Percentiles rank a stretch among this genome's conserved stretches.
phyloP scores from a whole-genome alignment of 2,113 vertebrate genomes.

The Verasper variegatus region DNA sequence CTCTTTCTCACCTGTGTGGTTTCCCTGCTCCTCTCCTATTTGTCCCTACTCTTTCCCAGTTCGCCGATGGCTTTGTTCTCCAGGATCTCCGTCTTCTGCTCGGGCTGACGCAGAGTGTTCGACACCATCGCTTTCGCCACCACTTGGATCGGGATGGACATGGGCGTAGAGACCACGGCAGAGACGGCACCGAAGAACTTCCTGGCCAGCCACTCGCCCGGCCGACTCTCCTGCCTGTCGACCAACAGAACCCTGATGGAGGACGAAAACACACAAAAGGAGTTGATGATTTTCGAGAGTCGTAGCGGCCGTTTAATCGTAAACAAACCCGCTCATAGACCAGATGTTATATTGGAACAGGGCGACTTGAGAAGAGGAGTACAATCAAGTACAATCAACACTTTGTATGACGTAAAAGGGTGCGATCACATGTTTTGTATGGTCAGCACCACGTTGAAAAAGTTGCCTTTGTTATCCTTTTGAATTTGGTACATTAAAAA shows the following conservation, averaged over 20 bases:
- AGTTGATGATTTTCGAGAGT: neutral
- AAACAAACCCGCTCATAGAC: neutral
- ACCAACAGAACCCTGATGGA: conserved; percentile 81
- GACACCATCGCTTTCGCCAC: conserved; percentile 78
- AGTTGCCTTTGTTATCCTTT: neutral
- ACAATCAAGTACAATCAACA: neutral
- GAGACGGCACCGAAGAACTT: conserved; percentile 77
- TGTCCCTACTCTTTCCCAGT: conserved; percentile 71
- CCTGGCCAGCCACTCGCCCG: conserved; percentile 79
- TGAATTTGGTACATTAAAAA: neutral
- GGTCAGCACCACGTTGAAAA: neutral
- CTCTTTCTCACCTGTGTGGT: neutral
- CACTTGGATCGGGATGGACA: conserved; percentile 76
- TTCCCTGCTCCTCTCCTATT: conserved; percentile 30
- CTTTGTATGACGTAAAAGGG: neutral
- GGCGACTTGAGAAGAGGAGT: neutral
- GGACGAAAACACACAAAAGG: conserved; percentile 9
- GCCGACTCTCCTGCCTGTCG: conserved; percentile 80
- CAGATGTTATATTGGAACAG: neutral
- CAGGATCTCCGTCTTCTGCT: conserved; percentile 78
- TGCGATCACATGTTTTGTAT: neutral
- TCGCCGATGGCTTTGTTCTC: conserved; percentile 83
- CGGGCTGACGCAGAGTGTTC: conserved; percentile 77
- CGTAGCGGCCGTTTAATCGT: neutral
- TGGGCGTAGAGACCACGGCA: conserved; percentile 64